Base-by-base conservation (phyloP, 1,140 invertebrate species). In the Drosophila quadrilineata region DNA sequence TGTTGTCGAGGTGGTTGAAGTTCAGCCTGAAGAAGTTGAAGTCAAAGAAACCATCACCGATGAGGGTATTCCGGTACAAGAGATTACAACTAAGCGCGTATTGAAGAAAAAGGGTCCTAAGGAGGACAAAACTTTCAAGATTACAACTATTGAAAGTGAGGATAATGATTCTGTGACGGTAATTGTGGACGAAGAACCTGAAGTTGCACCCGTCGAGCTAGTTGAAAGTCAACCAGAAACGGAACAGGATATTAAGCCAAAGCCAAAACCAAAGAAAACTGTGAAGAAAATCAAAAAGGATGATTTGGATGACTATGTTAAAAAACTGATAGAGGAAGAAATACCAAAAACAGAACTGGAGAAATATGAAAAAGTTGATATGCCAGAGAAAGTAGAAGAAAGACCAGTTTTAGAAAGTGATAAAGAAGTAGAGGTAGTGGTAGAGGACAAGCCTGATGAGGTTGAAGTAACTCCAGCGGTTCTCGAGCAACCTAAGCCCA, bases 81-180 rank as follows among this genome's bases (percentile, higher is more conserved):
- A 89, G 40, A 89, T 84, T 36, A 88, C 79, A 16, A 89, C 87
- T 2, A 91, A 90, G 58, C 72, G 89, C 5, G 56, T 88, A 2
- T 70, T 90, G 5, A 90, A 90, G 60, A 90, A 90, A 36, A 84
- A 89, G 35, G 73, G 74, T 8, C 69, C 74, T 1, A 90, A 87
- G 56, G 89, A 92, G 17, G 89, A 92, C 8, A 91, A 63, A 4
- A 88, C 69, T 0, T 71, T 68, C 17, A 71, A 88, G 45, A 91
- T 91, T 0, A 88, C 90, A 6, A 89, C 88, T n/a, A 88, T 90
- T 54, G 72, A 90, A 63, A 88, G 82, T 52, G 89, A 89, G 22
- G 85, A 75, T 14, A 87, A 80, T 41, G 89, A 88, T 45, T 67
- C 85, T 8, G 76, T 80, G 4, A 82, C 54, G 12, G 71, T 89